These are phyloP conservation scores for Erpobdella octoculata DNA, from an alignment of 2,888 invertebrate genomes.

Conservation along the genomic window DNA sequence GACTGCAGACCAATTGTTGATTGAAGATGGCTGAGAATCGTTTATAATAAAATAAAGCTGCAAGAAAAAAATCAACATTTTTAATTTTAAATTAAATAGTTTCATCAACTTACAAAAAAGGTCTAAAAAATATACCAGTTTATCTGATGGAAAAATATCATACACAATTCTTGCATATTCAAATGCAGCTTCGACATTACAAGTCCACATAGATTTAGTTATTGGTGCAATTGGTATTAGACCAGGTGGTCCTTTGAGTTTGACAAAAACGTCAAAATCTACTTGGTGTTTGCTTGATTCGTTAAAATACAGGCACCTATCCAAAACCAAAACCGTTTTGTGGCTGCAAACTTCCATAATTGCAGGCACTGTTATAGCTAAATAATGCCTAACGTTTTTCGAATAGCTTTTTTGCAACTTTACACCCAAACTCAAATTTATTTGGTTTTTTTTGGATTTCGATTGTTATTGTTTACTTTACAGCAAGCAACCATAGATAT, in stretches of 20 bases:
- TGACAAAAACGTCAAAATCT: conserved; percentile 64
- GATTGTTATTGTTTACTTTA: too few species aligned
- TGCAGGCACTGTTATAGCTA: too few species aligned
- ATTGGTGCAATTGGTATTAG: conserved; percentile 66
- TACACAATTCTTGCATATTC: conserved; percentile 93
- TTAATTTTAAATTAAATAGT: too few species aligned
- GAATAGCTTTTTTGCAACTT: too few species aligned
- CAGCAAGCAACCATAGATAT: too few species aligned
- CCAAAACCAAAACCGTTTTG: conserved; percentile 90
- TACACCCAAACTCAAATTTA: too few species aligned
- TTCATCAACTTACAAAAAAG: too few species aligned
- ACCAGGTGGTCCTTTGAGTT: conserved; percentile 32
- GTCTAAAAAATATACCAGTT: too few species aligned
- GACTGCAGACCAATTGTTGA: conserved; percentile 73
- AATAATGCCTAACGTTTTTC: too few species aligned
- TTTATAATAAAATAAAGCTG: conserved; percentile 74
- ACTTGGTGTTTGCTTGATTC: conserved; percentile 72
- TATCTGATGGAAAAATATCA: conserved; percentile 75
- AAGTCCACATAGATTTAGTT: conserved; percentile 89
- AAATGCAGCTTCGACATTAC: conserved; percentile 83
- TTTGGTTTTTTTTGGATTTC: too few species aligned
- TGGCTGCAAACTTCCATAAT: conserved; percentile 54
- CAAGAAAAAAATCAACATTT: conserved; percentile 26
- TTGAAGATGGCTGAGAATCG: conserved; percentile 72
- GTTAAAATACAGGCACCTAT: conserved; percentile 77